Evolutionary conservation across 2,888 invertebrate genomes (phyloP).

Genomic region (Sabellastarte sp.): DNA sequence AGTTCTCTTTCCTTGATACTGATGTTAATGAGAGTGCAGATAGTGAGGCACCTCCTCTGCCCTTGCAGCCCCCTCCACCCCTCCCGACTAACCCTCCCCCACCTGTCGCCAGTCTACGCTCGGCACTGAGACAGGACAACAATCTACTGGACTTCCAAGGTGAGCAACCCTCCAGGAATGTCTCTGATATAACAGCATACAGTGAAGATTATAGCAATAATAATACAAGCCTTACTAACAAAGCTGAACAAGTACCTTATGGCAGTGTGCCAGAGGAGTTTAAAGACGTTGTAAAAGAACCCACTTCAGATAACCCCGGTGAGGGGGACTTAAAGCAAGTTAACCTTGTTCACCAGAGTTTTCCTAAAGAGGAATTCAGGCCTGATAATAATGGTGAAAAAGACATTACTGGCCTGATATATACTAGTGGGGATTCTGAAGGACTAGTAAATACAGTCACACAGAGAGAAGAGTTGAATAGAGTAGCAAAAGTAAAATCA

Average conservation of each 20-base stretch:
- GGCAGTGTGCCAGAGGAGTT: neutral
- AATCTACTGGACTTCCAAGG: neutral
- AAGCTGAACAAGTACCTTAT: neutral
- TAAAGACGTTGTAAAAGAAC: neutral
- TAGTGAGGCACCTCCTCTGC: neutral
- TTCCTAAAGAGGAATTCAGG: no score
- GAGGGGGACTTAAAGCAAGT: neutral
- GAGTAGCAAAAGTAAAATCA: neutral
- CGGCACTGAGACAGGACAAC: neutral
- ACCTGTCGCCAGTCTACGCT: neutral
- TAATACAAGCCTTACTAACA: no score
- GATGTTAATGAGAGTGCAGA: no score
- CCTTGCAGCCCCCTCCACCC: neutral
- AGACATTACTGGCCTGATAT: neutral
- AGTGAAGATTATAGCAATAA: neutral
- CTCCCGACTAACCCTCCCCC: neutral
- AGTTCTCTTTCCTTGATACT: no score
- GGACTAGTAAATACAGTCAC: neutral
- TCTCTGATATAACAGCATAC: no score
- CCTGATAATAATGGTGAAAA: neutral
- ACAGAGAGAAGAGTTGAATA: no score
- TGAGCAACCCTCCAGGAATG: no score
- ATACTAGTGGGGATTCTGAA: neutral
- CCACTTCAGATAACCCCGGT: neutral
- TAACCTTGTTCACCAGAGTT: no score